These are phyloP conservation scores for Chaunax sp. DNA, from an alignment of 2,797 vertebrate genomes.

Conservation along the genomic window DNA sequence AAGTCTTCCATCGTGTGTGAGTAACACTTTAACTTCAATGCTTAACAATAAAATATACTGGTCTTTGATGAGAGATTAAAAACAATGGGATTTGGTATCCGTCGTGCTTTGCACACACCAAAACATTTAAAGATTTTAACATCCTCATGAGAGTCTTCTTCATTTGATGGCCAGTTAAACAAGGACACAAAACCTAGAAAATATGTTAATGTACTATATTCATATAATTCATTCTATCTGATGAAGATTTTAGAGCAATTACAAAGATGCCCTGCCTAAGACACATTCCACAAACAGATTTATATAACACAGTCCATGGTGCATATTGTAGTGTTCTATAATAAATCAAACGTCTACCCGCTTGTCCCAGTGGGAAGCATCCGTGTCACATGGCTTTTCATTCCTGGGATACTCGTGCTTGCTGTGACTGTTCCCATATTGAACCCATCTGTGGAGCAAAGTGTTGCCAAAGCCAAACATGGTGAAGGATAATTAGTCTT, in stretches of 20 bases:
- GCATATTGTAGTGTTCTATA: conserved; percentile 47
- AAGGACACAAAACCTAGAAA: conserved; percentile 14
- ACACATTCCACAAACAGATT: conserved; percentile 33
- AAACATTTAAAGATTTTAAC: conserved; percentile 32
- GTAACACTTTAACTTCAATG: background rate
- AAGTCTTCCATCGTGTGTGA: no score
- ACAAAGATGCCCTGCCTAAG: conserved; percentile 13
- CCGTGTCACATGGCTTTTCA: conserved; percentile 42
- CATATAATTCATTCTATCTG: conserved; percentile 10
- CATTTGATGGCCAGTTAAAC: conserved; percentile 34
- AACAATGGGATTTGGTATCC: conserved; percentile 1
- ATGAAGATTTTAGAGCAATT: conserved; percentile 22
- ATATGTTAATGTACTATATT: background rate
- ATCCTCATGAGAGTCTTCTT: background rate
- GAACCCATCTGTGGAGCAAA: conserved; percentile 66
- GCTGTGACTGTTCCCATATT: conserved; percentile 60
- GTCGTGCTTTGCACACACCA: conserved; percentile 5
- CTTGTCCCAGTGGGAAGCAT: conserved; percentile 40
- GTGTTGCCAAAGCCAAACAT: conserved; percentile 59
- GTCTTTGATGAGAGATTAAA: conserved; percentile 23
- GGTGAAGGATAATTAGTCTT: conserved; percentile 60
- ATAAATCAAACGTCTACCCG: conserved; percentile 48
- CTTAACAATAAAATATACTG: conserved; percentile 1
- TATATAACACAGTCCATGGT: conserved; percentile 44
- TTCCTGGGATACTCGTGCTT: conserved; percentile 42